Conservation (phyloP, 1,140 invertebrate species). For the Grapholita molesta region DNA sequence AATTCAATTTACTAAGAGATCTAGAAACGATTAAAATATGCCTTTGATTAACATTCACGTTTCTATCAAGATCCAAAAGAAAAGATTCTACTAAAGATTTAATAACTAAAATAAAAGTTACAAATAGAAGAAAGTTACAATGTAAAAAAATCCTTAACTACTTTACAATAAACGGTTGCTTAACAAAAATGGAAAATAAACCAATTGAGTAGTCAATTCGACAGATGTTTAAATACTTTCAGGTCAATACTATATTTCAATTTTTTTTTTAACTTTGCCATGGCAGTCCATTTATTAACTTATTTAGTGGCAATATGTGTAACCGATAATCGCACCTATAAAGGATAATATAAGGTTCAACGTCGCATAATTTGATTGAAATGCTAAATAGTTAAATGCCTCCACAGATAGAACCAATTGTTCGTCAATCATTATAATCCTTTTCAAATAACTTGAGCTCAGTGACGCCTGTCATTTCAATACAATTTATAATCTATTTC, state of each 20-base stretch:
- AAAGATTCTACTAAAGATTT: constrained; percentile 46
- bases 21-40: constrained; percentile 31
- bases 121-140: constrained; percentile 36
- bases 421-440: too few species aligned
- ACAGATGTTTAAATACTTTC: not conserved
- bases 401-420: too few species aligned
- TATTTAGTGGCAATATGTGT: not conserved
- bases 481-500: too few species aligned
- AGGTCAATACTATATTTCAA: not conserved
- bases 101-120: constrained; percentile 32
- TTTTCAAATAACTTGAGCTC: too few species aligned
- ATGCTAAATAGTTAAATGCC: too few species aligned
- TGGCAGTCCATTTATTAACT: not conserved
- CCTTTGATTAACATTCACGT: constrained; percentile 34
- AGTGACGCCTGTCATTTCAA: too few species aligned
- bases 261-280: not conserved
- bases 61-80: constrained; percentile 32
- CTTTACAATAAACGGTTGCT: constrained; percentile 25
- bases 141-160: constrained; percentile 43
- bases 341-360: too few species aligned
- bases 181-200: constrained; percentile 18
- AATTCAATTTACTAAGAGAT: constrained; percentile 50
- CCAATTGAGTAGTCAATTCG: not conserved
- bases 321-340: too few species aligned
- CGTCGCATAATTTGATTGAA: too few species aligned